Evolutionary conservation across 2,113 vertebrate genomes (phyloP).

Genomic region (Syngnathus scovelli): DNA sequence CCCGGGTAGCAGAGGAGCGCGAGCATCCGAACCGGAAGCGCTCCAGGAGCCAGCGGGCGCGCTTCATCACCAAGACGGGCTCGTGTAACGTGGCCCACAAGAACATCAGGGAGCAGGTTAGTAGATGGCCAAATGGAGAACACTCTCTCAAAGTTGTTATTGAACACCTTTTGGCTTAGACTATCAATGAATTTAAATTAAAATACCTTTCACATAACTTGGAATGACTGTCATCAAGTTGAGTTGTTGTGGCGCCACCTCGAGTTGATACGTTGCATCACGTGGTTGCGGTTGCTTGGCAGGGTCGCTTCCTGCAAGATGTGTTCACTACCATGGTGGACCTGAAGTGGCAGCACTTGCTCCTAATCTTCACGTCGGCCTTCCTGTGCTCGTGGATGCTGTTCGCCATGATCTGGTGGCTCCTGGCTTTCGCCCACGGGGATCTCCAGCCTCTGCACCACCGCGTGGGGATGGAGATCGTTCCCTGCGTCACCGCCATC

Average conservation of each 20-base stretch:
- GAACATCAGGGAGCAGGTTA: conserved; percentile 79
- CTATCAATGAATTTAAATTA: no score
- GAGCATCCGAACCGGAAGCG: conserved; percentile 59
- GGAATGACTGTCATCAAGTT: no score
- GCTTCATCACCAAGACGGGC: conserved; percentile 76
- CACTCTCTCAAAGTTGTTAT: no score
- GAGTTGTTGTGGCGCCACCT: no score
- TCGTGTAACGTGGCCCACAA: conserved; percentile 82
- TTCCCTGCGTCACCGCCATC: conserved; percentile 78
- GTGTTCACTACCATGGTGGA: conserved; percentile 84
- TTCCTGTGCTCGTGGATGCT: conserved; percentile 84
- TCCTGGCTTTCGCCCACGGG: conserved; percentile 78
- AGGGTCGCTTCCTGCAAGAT: conserved; percentile 79
- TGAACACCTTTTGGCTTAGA: no score
- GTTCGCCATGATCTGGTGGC: conserved; percentile 81
- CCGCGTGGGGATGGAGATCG: conserved; percentile 27
- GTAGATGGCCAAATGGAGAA: not conserved
- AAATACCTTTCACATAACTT: no score
- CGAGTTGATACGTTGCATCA: no score
- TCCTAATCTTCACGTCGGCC: conserved; percentile 79
- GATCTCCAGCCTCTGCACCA: conserved; percentile 69
- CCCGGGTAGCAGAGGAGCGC: conserved; percentile 73
- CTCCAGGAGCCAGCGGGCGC: conserved; percentile 59
- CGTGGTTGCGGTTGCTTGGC: not conserved
- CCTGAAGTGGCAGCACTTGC: conserved; percentile 78